Percentiles rank a stretch among this genome's conserved stretches.
Evolutionary conservation across 2,797 vertebrate genomes (phyloP).

Genomic region (Propithecus perrieri): DNA sequence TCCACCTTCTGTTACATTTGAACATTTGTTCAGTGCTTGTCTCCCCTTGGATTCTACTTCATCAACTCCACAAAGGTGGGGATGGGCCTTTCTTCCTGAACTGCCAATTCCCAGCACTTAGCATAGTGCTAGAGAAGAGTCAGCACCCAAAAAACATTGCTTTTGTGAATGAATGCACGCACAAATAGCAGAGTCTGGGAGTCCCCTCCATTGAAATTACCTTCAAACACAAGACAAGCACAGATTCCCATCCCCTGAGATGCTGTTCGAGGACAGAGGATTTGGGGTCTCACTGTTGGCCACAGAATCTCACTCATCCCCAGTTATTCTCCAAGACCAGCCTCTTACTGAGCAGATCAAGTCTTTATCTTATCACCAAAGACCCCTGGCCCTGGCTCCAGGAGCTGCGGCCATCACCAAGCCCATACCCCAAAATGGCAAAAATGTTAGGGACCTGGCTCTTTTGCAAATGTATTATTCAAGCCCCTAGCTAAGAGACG

Average conservation of each 20-base stretch:
- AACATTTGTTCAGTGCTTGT: background rate
- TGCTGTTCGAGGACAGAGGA: background rate
- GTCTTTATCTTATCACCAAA: background rate
- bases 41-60: background rate
- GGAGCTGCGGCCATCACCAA: background rate
- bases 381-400: background rate
- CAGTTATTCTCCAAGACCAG: background rate
- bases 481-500: conserved; percentile 47
- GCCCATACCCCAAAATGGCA: background rate
- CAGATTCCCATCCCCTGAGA: background rate
- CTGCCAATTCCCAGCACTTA: background rate
- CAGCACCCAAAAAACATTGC: background rate
- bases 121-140: background rate
- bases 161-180: background rate
- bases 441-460: background rate
- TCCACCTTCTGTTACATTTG: background rate
- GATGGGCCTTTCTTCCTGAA: background rate
- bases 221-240: background rate
- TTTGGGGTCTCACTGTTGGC: background rate
- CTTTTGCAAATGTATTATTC: background rate
- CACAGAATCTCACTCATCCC: background rate
- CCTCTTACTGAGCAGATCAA: background rate
- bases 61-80: background rate
- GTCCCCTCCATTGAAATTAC: background rate
- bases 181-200: background rate